Conservation (phyloP, 2,113 vertebrate genomes). For the Campylomormyrus tamandua region DNA sequence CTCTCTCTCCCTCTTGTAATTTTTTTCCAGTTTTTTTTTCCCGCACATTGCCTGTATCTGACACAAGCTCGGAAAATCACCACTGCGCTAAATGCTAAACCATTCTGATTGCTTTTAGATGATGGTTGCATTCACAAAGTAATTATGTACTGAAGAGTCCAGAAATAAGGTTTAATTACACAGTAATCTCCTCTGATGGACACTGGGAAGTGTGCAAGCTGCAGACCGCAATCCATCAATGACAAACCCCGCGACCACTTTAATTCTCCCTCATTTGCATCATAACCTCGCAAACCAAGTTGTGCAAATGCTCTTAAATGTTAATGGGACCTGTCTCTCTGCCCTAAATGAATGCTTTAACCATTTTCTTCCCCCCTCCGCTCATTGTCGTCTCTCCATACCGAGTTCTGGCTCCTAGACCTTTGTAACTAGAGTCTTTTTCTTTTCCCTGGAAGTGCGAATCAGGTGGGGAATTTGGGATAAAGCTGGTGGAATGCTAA, state of each 20-base stretch:
- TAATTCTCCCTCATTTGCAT: constrained; percentile 99
- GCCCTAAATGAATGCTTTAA: constrained; percentile 99
- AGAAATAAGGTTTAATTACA: constrained; percentile 99
- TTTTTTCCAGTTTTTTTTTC: constrained; percentile 79
- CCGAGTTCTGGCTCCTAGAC: constrained; percentile 83
- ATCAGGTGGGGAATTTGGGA: constrained; percentile 85
- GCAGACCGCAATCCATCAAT: constrained; percentile 99
- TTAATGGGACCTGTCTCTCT: constrained; percentile 99
- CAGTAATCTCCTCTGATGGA: constrained; percentile 99
- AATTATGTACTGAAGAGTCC: constrained; percentile 99
- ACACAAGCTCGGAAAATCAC: constrained; percentile 91
- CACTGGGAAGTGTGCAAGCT: constrained; percentile 98
- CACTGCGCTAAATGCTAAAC: constrained; percentile 94
- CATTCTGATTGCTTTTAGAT: constrained; percentile 99
- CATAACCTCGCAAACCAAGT: constrained; percentile 99
- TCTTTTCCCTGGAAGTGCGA: constrained; percentile 81
- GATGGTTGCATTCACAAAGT: constrained; percentile 99
- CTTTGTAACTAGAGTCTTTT: constrained; percentile 75
- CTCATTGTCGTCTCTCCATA: constrained; percentile 48
- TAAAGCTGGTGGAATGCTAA: constrained; percentile 98
- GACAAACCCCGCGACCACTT: constrained; percentile 99
- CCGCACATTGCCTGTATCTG: constrained; percentile 98
- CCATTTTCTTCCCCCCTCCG: constrained; percentile 66
- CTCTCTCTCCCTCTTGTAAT: constrained; percentile 71
- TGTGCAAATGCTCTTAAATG: constrained; percentile 99